Percentiles rank a stretch among this genome's conserved stretches.
These are phyloP conservation scores for Hymenopus coronatus DNA, from an alignment of 2,888 invertebrate genomes.

Conservation along the genomic window DNA sequence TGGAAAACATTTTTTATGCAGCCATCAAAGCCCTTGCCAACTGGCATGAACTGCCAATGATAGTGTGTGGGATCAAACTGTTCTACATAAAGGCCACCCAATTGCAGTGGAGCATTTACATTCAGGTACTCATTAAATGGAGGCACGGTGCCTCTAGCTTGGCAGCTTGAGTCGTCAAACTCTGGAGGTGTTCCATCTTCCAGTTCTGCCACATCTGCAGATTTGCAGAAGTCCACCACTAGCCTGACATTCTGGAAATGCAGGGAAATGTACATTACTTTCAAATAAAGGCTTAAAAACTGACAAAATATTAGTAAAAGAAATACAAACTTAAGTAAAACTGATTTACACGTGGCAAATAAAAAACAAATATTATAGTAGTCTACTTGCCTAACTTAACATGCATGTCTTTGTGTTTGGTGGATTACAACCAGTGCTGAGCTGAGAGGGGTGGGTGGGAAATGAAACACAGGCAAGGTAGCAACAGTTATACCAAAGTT, in stretches of 20 bases:
- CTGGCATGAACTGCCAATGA: slow-evolving; percentile 88
- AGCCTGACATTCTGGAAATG: slow-evolving; percentile 70
- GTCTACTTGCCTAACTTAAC: too few relatives aligned
- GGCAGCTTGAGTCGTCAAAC: slow-evolving; percentile 87
- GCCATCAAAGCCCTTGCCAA: slow-evolving; percentile 89
- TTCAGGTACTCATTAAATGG: slow-evolving; percentile 95
- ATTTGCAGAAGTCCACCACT: slow-evolving; percentile 90
- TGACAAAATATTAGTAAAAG: too few relatives aligned
- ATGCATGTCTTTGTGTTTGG: too few relatives aligned
- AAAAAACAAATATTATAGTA: too few relatives aligned
- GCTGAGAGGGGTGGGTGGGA: too few relatives aligned
- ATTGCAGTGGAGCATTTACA: slow-evolving; percentile 91
- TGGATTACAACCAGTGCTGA: too few relatives aligned
- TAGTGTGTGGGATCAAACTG: slow-evolving; percentile 86
- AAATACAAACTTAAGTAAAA: too few relatives aligned
- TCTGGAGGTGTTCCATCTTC: slow-evolving; percentile 87
- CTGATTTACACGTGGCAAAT: too few relatives aligned
- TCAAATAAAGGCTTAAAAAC: too few relatives aligned
- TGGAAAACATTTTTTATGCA: slow-evolving; percentile 95
- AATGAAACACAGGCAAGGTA: too few relatives aligned
- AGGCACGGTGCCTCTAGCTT: slow-evolving; percentile 84
- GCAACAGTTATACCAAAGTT: too few relatives aligned
- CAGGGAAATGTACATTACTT: neutral
- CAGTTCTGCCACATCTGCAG: slow-evolving; percentile 82
- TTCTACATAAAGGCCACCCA: slow-evolving; percentile 89